These are phyloP conservation scores for Sternotherus odoratus DNA, from an alignment of 2,797 vertebrate genomes.

Conservation along the genomic window DNA sequence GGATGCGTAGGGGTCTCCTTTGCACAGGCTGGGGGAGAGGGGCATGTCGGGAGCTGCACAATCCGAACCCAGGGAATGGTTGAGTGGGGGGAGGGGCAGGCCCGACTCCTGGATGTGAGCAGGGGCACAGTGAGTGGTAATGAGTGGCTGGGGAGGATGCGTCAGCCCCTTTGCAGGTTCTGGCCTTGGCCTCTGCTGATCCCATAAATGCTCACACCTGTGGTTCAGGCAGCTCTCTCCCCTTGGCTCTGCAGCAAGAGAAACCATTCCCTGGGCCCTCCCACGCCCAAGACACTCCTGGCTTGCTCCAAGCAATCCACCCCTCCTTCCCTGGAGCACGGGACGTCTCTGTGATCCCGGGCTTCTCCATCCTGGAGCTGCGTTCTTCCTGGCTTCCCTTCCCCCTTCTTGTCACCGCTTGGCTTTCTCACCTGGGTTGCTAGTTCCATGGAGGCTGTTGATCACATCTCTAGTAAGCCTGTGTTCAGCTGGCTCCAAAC, in stretches of 20 bases:
- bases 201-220: neutral
- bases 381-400: neutral
- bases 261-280: too few species aligned
- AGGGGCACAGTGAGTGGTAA: neutral
- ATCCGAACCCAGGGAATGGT: neutral
- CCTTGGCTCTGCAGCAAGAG: neutral
- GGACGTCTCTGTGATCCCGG: neutral
- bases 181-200: neutral
- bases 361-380: neutral
- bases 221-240: neutral
- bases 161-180: neutral
- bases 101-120: neutral
- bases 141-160: neutral
- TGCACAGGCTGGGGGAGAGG: neutral
- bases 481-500: neutral
- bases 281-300: too few species aligned
- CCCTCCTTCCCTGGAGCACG: accelerated
- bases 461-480: neutral
- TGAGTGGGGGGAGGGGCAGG: neutral
- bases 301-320: neutral
- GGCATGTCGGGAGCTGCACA: neutral
- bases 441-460: neutral
- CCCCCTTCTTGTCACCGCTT: neutral
- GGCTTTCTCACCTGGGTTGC: neutral
- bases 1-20: too few species aligned